Base-by-base conservation (phyloP, 2,113 vertebrate genomes). In the Triplophysa siluroides region DNA sequence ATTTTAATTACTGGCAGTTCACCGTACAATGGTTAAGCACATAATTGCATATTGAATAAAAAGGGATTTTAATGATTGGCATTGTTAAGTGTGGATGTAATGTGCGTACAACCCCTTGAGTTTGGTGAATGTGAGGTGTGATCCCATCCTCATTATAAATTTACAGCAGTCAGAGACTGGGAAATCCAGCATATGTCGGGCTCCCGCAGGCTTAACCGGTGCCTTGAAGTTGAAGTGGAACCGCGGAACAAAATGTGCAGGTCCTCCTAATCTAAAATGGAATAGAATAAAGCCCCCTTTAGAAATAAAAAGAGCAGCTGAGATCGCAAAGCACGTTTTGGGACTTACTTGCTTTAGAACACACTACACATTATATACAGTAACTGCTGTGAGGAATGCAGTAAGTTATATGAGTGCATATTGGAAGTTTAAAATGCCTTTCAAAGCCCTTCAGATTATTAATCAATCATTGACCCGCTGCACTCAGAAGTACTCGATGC, bases 101-200 rank as follows among this genome's bases (percentile, higher is more conserved):
- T 62, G 33, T 75, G 11, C 24, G 33, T 52, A 65, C 19, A 29
- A 7, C 10, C 19, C 19, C 61, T 33, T 54, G 61, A 65, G 75
- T 52, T 54, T 54, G 8, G 41, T 76, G 45, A 38, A 62, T 38
- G 33, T 2, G 10, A 33, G 38, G 47, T 29, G 8, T 54, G 33
- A 38, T 66, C 50, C 47, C 61, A 74, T 80, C 50, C 70, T 80
- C 70, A 73, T 80, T 71, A 80, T 63, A 71, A 65, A 80, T 74
- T 56, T 60, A 80, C 38, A 54, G 23, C 62, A 80, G 68, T 29
- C 29, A 41, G 58, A 41, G 24, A 64, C 16, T 16, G 60, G 56
- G 47, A 65, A 72, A 80, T 45, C 33, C 29, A 66, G 29, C 60
- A 65, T 56, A 66, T 64, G 45, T 11, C n/a, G 64, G 45, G 19